Conservation (phyloP, 2,113 vertebrate genomes). For the Saguinus imperator region DNA sequence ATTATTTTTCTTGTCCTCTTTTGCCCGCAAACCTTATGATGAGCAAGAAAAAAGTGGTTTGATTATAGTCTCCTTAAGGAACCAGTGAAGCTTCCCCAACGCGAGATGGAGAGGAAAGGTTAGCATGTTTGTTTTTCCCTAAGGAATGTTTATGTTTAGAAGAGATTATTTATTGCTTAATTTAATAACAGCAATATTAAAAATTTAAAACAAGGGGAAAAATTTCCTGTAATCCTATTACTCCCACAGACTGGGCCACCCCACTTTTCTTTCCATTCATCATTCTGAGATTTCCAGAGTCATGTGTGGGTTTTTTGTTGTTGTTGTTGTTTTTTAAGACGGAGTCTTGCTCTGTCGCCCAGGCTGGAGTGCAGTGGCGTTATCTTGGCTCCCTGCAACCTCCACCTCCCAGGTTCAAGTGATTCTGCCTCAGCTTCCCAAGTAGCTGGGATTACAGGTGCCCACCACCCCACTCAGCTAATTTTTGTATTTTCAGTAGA, state of each 20-base stretch:
- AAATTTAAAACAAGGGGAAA: background rate
- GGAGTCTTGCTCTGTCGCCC: too few relatives aligned
- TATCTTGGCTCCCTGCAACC: too few relatives aligned
- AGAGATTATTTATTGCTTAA: background rate
- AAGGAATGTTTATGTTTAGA: background rate
- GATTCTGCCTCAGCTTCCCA: too few relatives aligned
- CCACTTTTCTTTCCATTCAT: background rate
- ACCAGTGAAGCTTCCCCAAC: background rate
- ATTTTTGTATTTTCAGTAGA: too few relatives aligned
- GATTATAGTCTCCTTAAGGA: background rate
- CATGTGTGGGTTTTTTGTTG: fast-evolving
- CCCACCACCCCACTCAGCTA: too few relatives aligned
- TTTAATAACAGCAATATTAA: background rate
- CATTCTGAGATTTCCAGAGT: background rate
- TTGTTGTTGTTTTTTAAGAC: too few relatives aligned
- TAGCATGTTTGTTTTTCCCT: background rate
- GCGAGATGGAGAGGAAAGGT: background rate
- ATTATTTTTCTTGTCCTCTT: background rate
- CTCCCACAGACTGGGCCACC: background rate
- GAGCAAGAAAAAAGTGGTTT: background rate
- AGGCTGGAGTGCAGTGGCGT: too few relatives aligned
- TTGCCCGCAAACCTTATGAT: background rate
- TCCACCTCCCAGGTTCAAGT: too few relatives aligned
- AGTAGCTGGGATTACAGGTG: too few relatives aligned
- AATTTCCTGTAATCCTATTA: background rate